Evolutionary conservation across 2,113 vertebrate species (phyloP), one percentile per base, ranked within the genome.

Genomic region (Felis chaus): DNA sequence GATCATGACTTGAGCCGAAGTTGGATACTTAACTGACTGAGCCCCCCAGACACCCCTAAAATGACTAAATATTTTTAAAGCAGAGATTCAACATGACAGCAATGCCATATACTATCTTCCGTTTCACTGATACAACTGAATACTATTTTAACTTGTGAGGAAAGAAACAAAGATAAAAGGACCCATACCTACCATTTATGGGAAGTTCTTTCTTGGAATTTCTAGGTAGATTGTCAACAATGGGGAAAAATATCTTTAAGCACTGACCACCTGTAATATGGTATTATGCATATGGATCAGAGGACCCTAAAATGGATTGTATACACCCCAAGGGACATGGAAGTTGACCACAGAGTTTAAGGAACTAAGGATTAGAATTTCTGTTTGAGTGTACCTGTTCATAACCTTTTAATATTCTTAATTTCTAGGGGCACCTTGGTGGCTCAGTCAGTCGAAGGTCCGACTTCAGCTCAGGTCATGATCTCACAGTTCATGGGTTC

Each of bases 131-230:
- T 91, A 39, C 48, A 93, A 19, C 0, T 13, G 68, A 39, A 73
- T 89, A 19, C 5, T 97, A 19, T 83, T 98, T 94, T 74, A 45
- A 91, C 84, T 94, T 87, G 25, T 83, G 83, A 78, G 21, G 84
- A 89, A 18, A 94, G 89, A 23, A 97, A 36, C 18, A 29, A 50
- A 31, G 23, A 53, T 91, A 23, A 80, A 91, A 95, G 11, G 25
- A 95, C 41, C 68, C 96, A 90, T 76, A 80, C 74, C 96, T 90
- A 66, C 3, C 9, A 63, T 68, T 89, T 96, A 50, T 89, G 57
- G 81, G 36, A 73, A 74, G n/a, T 73, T 39, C 33, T 31, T 66
- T 84, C 78, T 97, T 97, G 61, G 15, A 96, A 73, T 48, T 86
- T 95, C 78, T 76, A 31, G 74, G 29, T 69, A 71, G 94, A 82